phyloP scores from a whole-genome alignment of 2,113 vertebrate species.

The Ibidorhyncha struthersii region DNA sequence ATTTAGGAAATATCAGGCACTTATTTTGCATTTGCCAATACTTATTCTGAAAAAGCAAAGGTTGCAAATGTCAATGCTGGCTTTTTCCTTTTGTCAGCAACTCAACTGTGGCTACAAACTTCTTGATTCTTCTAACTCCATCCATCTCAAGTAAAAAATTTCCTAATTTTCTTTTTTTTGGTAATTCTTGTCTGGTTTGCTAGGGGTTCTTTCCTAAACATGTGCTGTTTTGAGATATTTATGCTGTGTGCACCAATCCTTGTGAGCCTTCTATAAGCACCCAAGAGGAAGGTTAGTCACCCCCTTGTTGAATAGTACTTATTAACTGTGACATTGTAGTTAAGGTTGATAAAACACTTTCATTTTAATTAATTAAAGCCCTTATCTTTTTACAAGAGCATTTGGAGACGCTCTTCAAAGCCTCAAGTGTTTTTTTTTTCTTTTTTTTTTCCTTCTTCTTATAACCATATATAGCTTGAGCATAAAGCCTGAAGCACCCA shows the following conservation, averaged over 20 bases:
- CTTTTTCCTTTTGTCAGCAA: not conserved
- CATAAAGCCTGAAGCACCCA: not conserved
- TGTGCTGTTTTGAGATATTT: not conserved
- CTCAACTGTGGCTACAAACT: not conserved
- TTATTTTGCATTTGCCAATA: not conserved
- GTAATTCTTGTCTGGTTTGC: not conserved
- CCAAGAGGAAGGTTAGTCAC: not conserved
- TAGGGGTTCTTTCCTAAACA: not conserved
- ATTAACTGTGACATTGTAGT: not conserved
- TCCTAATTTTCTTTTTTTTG: not conserved
- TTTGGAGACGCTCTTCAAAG: not conserved
- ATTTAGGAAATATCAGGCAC: not conserved
- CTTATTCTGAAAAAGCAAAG: not conserved
- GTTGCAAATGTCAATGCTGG: not conserved
- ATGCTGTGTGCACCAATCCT: not conserved
- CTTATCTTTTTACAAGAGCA: not conserved
- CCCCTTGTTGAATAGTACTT: not conserved
- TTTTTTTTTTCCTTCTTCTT: not conserved
- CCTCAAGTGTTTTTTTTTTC: not conserved
- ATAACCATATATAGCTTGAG: not conserved
- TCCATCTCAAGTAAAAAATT: not conserved
- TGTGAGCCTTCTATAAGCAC: not conserved
- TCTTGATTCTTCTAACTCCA: not conserved
- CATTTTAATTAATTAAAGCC: constrained; percentile 8
- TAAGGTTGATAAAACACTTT: not conserved